Percentiles rank a stretch among this genome's conserved stretches.
Conservation (phyloP, 2,113 vertebrate species). For the Sinocyclocheilus anophthalmus region DNA sequence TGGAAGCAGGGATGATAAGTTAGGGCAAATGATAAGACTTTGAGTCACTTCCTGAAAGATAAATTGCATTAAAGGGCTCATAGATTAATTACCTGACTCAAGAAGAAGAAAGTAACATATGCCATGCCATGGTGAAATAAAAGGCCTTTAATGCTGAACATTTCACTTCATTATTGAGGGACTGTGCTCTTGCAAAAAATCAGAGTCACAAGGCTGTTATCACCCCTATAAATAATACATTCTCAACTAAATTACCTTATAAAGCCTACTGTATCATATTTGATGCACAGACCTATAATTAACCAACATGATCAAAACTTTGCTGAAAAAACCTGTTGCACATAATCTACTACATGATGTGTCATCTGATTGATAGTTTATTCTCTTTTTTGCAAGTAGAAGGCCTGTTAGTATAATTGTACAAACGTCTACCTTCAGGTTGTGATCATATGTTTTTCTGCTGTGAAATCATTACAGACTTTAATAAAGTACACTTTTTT, state of each 20-base stretch:
- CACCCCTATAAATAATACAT: not conserved
- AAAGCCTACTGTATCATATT: not conserved
- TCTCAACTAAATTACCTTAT: not conserved
- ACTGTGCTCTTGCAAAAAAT: too few relatives aligned
- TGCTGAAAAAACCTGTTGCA: not conserved
- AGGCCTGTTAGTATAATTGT: too few relatives aligned
- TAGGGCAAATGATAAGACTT: not conserved
- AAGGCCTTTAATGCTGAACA: not conserved
- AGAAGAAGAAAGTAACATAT: not conserved
- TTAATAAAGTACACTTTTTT: too few relatives aligned
- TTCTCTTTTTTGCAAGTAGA: too few relatives aligned
- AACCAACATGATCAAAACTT: not conserved
- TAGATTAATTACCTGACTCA: not conserved
- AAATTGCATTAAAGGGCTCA: not conserved
- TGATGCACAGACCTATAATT: not conserved
- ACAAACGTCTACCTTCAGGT: too few relatives aligned
- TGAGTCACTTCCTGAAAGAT: not conserved
- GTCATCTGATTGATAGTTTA: not conserved
- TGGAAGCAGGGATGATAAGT: slow-evolving; percentile 1
- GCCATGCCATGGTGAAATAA: not conserved
- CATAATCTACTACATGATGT: not conserved
- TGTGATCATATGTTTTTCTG: too few relatives aligned
- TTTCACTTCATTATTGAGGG: not conserved
- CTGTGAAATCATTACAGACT: too few relatives aligned
- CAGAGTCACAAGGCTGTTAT: not conserved